Evolutionary conservation across 1,140 invertebrate species (phyloP), one percentile per base, ranked within the genome.

Genomic region (Drosophila arawakana): DNA sequence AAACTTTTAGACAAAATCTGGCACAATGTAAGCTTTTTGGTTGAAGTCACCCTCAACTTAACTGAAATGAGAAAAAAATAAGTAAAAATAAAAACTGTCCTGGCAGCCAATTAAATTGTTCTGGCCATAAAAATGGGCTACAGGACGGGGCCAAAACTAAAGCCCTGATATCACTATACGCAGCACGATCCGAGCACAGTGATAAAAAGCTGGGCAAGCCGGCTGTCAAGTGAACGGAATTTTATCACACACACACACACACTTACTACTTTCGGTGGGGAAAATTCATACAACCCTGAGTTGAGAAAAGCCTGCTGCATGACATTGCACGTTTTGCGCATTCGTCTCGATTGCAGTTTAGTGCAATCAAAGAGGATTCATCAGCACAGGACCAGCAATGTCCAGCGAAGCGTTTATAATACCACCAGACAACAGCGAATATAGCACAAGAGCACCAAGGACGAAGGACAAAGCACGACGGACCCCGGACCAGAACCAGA

Each of bases 271-370:
- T 25, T 25, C 30, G 37, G 30, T 25, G n/a, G 37, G 30, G 25
- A 39, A 11, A 21, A 41, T 39, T 52, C 21, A 34, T 15, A 59
- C 21, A 46, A 59, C n/a, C 50, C 34, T 35, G 15, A 41, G 13
- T 37, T 37, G 49, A 30, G 54, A 55, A 25, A 43, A 62, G 66
- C 58, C 58, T 74, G 72, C 44, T 66, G 66, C 80, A 83, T 89
- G 83, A 83, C 80, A 73, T 73, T 76, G 80, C 84, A 89, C 84
- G 84, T 89, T 89, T 89, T 78, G 69, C 78, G 84, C 84, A 89
- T 89, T 89, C 84, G 84, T 89, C 84, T 89, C 84, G 84, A 89
- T 89, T 89, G 84, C 84, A 89, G 84, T 89, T 89, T 89, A 84
- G 84, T 89, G 84, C 84, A 89, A 89, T 89, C 80, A 89, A 89